phyloP scores from a whole-genome alignment of 2,888 invertebrate species.

The Lumbricus terrestris region DNA sequence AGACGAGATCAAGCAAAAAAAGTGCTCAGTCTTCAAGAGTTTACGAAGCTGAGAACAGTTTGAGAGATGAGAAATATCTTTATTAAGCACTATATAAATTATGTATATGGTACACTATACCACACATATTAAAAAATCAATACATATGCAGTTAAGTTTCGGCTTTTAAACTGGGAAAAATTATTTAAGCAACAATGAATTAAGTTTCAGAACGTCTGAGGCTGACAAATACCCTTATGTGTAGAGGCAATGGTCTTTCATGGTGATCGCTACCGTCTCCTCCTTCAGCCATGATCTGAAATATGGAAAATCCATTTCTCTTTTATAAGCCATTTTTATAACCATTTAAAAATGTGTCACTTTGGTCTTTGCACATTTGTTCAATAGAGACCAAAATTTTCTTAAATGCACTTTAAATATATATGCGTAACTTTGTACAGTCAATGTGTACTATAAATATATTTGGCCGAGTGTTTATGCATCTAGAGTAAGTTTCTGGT shows the following conservation, averaged over 20 bases:
- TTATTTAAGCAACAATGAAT: not conserved
- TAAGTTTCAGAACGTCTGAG: not conserved
- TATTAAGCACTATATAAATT: not conserved
- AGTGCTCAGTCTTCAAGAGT: too few species aligned
- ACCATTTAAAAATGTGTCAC: too few species aligned
- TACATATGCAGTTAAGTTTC: not conserved
- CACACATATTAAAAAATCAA: not conserved
- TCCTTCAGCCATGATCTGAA: not conserved
- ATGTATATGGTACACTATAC: not conserved
- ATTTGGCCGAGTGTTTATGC: not conserved
- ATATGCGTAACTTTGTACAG: too few species aligned
- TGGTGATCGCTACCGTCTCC: not conserved
- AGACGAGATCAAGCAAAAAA: too few species aligned
- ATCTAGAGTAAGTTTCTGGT: too few species aligned
- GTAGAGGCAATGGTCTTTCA: not conserved
- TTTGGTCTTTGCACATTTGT: not conserved
- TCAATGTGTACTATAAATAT: not conserved
- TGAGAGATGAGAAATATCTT: too few species aligned
- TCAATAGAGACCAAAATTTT: not conserved
- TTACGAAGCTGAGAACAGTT: too few species aligned
- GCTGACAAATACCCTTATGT: not conserved
- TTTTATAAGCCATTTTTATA: not conserved
- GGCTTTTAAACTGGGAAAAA: not conserved
- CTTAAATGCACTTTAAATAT: not conserved
- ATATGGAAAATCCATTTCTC: not conserved